Conservation (phyloP, 1,140 invertebrate species). For the Pseudobourletiella spinata region DNA sequence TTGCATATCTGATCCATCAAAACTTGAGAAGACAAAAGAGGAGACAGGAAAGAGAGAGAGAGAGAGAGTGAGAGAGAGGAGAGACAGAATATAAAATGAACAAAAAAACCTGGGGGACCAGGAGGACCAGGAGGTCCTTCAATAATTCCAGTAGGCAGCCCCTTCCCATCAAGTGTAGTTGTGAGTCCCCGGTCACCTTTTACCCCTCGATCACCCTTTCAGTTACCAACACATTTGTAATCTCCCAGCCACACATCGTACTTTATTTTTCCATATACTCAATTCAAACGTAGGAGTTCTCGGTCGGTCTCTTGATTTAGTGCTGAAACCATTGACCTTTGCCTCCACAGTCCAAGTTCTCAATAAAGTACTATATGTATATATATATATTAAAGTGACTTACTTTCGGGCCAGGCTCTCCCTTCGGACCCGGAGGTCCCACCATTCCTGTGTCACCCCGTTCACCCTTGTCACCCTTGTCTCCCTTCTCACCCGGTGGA, state of each 20-base stretch:
- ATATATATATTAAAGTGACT: no score
- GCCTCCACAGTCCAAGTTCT: no score
- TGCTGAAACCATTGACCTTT: no score
- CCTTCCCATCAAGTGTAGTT: constrained; percentile 78
- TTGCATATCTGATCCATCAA: no score
- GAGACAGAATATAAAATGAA: constrained; percentile 8
- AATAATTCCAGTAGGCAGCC: constrained; percentile 81
- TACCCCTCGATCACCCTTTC: constrained; percentile 74
- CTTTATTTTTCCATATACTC: neutral
- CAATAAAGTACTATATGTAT: no score
- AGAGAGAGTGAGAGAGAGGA: neutral
- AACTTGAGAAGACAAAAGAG: no score
- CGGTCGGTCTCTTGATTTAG: no score
- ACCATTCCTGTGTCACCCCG: constrained; percentile 51
- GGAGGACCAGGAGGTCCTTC: constrained; percentile 86
- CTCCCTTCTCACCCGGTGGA: constrained; percentile 51
- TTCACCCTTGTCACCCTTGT: constrained; percentile 59
- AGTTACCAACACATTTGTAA: constrained; percentile 8
- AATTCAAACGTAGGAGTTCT: no score
- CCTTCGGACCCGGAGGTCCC: constrained; percentile 44
- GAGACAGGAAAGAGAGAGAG: neutral
- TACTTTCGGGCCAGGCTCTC: constrained; percentile 41
- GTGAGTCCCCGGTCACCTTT: constrained; percentile 83
- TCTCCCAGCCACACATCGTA: neutral
- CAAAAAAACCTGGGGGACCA: constrained; percentile 68